Base-by-base conservation (phyloP, 2,113 vertebrate genomes). In the Lophochroa leadbeateri region DNA sequence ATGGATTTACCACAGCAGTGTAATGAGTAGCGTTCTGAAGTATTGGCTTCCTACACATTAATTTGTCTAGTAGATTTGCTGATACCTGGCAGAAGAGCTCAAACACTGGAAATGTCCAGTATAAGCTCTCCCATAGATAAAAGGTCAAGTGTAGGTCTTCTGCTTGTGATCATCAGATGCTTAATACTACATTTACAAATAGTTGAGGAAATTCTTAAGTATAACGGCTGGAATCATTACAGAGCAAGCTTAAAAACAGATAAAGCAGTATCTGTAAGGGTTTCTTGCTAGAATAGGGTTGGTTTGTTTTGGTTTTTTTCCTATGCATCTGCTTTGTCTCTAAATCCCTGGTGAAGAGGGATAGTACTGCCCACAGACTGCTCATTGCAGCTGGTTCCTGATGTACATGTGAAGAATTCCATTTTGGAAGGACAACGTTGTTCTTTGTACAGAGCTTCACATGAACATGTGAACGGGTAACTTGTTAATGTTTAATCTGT, bases 381-480 rank as follows among this genome's bases (percentile, higher is more conserved):
- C 57, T 0, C 1, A 3, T 10, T 35, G 75, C 57, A 64, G 1
- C 75, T 65, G n/a, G 9, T 49, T 72, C 69, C 35, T 68, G 61
- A 39, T 29, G 21, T 58, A 53, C 3, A 0, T 6, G 13, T 70
- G 20, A 46, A 57, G 68, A 88, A 65, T 80, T 35, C 53, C 12
- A 13, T 63, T 58, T 58, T 57, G 28, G 27, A 43, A 69, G 52
- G 25, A 53, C 13, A 58, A 25, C 78, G 31, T 5, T 52, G 27
- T 41, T 53, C 28, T 63, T 82, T 57, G 12, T 9, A 9, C 6
- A 28, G 29, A 82, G 37, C 25, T 35, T 86, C 27, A 18, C 17
- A 0, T 19, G 17, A 49, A 64, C 1, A 0, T 1, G 8, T 37
- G 17, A 83, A 19, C 7, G 4, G 14, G 15, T 0, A 7, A 50